Conservation (phyloP, 2,888 invertebrate genomes). For the Atrina japonica region DNA sequence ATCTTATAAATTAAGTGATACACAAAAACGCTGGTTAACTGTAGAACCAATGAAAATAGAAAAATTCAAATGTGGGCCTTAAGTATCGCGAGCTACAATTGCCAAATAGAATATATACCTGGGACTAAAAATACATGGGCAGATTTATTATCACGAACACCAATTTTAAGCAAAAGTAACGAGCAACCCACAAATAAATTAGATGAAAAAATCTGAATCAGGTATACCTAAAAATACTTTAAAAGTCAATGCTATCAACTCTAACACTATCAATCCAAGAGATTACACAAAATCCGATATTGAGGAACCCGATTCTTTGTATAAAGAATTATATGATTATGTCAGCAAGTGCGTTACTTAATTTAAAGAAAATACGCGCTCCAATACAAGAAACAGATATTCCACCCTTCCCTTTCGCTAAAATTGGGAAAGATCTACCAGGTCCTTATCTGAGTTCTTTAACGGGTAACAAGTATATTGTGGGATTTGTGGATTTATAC, state of each 20-base stretch:
- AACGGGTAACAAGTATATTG: too few relatives aligned
- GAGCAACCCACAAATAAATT: neutral
- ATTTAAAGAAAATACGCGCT: constrained; percentile 25
- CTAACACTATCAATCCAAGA: too few relatives aligned
- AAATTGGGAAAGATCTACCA: constrained; percentile 38
- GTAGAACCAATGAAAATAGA: too few relatives aligned
- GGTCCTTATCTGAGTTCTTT: constrained; percentile 41
- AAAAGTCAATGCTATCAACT: too few relatives aligned
- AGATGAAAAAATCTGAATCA: constrained; percentile 5
- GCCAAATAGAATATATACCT: neutral
- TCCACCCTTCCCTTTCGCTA: constrained; percentile 46
- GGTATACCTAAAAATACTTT: too few relatives aligned
- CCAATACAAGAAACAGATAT: constrained; percentile 49
- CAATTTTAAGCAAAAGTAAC: neutral
- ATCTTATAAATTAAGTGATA: too few relatives aligned
- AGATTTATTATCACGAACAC: constrained; percentile 30
- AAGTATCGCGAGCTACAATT: constrained; percentile 4
- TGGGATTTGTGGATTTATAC: constrained; percentile 28
- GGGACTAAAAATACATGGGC: neutral
- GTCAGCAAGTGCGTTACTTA: constrained; percentile 34
- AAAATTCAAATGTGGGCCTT: constrained; percentile 32
- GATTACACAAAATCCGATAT: too few relatives aligned
- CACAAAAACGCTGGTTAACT: too few relatives aligned
- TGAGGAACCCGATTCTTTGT: neutral
- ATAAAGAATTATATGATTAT: too few relatives aligned